Evolutionary conservation across 1,140 invertebrate genomes (phyloP).

Genomic region (Anagrus nilaparvatae): DNA sequence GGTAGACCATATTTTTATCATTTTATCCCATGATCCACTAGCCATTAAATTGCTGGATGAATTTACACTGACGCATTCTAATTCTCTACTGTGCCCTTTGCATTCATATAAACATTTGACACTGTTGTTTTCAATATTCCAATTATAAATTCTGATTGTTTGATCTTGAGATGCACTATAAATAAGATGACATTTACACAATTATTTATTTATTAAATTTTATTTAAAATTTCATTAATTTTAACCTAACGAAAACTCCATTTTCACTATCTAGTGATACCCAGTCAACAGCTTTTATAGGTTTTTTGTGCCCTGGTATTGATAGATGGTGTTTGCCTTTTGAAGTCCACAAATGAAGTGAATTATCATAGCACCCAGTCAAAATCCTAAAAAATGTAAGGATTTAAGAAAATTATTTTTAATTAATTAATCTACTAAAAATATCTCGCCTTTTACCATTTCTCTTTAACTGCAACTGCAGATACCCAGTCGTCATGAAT

Average conservation of each 20-base stretch:
- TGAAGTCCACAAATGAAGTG: slow-evolving; percentile 77
- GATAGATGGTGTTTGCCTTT: slow-evolving; percentile 75
- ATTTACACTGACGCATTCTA: slow-evolving; percentile 75
- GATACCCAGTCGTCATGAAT: slow-evolving; percentile 95
- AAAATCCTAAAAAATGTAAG: slow-evolving; percentile 57
- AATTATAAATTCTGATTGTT: slow-evolving; percentile 83
- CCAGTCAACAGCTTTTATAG: slow-evolving; percentile 83
- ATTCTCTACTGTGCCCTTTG: slow-evolving; percentile 77
- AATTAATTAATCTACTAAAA: background rate
- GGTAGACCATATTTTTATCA: slow-evolving; percentile 69
- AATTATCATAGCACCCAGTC: slow-evolving; percentile 92
- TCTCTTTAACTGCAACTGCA: slow-evolving; percentile 60
- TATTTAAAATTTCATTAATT: slow-evolving; percentile 9
- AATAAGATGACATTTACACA: background rate
- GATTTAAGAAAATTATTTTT: slow-evolving; percentile 2
- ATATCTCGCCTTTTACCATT: slow-evolving; percentile 49
- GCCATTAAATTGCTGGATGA: slow-evolving; percentile 57
- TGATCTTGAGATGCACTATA: slow-evolving; percentile 82
- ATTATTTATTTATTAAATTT: slow-evolving; percentile 11
- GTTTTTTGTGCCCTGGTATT: slow-evolving; percentile 75
- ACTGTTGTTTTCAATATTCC: slow-evolving; percentile 65
- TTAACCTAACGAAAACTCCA: slow-evolving; percentile 63
- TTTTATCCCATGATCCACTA: slow-evolving; percentile 88
- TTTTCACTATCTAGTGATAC: slow-evolving; percentile 53
- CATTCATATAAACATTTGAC: slow-evolving; percentile 73